Evolutionary conservation across 2,113 vertebrate genomes (phyloP).

Genomic region (Polyodon spathula): DNA sequence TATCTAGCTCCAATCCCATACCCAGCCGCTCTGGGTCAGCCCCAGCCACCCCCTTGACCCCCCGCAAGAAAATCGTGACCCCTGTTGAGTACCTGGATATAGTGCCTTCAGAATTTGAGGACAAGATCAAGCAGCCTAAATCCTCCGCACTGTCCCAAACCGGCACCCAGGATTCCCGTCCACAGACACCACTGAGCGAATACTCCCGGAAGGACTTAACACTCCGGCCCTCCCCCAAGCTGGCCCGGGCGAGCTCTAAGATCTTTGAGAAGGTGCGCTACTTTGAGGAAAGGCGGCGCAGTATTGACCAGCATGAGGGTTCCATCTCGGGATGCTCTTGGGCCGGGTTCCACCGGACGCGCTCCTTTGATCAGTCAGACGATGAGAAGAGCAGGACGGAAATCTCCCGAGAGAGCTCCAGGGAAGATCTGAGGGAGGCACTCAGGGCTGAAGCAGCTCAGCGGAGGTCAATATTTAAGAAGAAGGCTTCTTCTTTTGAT

Average conservation of each 20-base stretch:
- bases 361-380: constrained; percentile 79
- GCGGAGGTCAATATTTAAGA: constrained; percentile 72
- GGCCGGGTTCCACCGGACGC: constrained; percentile 78
- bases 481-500: constrained; percentile 85
- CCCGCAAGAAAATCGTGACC: constrained; percentile 66
- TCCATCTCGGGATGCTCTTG: constrained; percentile 63
- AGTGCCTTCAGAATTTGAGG: constrained; percentile 76
- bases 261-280: constrained; percentile 85
- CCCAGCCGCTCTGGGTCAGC: constrained; percentile 45
- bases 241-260: constrained; percentile 77
- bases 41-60: constrained; percentile 61
- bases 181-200: constrained; percentile 79
- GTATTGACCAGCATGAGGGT: constrained; percentile 79
- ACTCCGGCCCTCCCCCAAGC: constrained; percentile 77
- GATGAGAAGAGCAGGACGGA: constrained; percentile 52
- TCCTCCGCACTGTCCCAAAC: constrained; percentile 64
- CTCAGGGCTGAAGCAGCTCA: constrained; percentile 65
- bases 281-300: constrained; percentile 79
- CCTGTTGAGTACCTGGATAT: constrained; percentile 71
- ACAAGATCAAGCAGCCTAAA: constrained; percentile 82
- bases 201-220: constrained; percentile 70
- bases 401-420: constrained; percentile 63
- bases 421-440: constrained; percentile 70
- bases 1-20: constrained; percentile 38
- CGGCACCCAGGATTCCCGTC: constrained; percentile 70